Evolutionary conservation across 2,113 vertebrate species (phyloP), one percentile per base, ranked within the genome.

Genomic region (Hippopotamus amphibius): DNA sequence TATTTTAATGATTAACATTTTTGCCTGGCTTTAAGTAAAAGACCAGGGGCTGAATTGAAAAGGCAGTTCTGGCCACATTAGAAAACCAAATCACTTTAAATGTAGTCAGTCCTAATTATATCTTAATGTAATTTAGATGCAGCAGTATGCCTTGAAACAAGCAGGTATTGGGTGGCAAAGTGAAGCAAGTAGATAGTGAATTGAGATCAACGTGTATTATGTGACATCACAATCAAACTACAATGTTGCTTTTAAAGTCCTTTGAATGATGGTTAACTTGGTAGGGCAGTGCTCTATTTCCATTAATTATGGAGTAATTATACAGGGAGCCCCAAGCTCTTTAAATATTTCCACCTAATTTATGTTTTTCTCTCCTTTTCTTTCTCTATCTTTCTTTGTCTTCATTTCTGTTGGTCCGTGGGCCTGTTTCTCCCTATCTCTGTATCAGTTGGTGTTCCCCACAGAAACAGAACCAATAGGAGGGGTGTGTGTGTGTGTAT

Each of bases 131-230:
- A 1, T 12, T 93, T 86, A 92, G 28, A 89, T 96, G 90, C 59
- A 71, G 57, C 46, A 97, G 26, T 98, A 96, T 92, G 86, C 92
- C 97, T 97, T 92, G 83, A 97, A 97, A 91, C 69, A 19, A 94
- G 95, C 90, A 91, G 95, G 90, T 97, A 96, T 71, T 3, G 33
- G 80, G 90, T 97, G 86, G 91, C 86, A 96, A 97, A 98, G 92
- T 97, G 98, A 98, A 96, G 89, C 94, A 97, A 97, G 96, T 97
- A 91, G 96, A 95, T 96, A 97, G 95, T 97, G 96, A 98, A 87
- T 90, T 96, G 88, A 97, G 96, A 88, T 96, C 96, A 98, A 98
- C 81, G 76, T 95, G 88, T 97, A 96, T 97, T 96, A 92, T 80
- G 80, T 97, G 91, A 97, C 97, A 94, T 98, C 96, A 79, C 63